Evolutionary conservation across 2,113 vertebrate genomes (phyloP).

Genomic region (Esox niger): DNA sequence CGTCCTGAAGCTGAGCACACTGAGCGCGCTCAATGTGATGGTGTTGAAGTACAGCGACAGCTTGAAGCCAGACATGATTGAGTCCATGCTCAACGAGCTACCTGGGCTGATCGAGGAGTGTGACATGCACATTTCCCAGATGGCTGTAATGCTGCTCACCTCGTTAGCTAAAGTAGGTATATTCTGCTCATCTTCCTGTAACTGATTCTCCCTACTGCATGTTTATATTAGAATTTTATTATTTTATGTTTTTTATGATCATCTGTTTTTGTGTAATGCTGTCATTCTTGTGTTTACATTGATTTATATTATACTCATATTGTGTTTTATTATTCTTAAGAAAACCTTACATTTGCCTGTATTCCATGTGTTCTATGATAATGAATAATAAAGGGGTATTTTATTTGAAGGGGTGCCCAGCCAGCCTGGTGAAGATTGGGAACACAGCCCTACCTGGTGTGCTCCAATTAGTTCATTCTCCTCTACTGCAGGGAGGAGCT

Average conservation of each 20-base stretch:
- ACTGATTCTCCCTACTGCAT: too few species aligned
- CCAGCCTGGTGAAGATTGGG: constrained; percentile 79
- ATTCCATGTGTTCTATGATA: too few species aligned
- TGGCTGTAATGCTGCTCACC: constrained; percentile 81
- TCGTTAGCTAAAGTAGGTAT: constrained; percentile 76
- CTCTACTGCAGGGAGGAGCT: constrained; percentile 82
- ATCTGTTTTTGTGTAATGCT: too few species aligned
- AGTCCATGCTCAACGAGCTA: constrained; percentile 79
- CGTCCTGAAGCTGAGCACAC: constrained; percentile 79
- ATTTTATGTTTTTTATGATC: too few species aligned
- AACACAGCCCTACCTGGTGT: constrained; percentile 73
- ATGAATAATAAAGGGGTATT: too few species aligned
- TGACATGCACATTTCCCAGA: constrained; percentile 90
- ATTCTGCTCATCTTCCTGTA: too few species aligned
- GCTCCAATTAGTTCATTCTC: constrained; percentile 81
- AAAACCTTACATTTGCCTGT: too few species aligned
- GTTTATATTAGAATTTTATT: too few species aligned
- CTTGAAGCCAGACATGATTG: constrained; percentile 77
- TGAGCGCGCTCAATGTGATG: constrained; percentile 80
- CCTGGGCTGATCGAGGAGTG: constrained; percentile 82
- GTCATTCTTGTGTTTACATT: too few species aligned
- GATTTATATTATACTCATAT: too few species aligned
- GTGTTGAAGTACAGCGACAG: constrained; percentile 79
- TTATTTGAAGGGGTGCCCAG: constrained; percentile 76
- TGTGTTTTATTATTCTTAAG: too few species aligned